phyloP scores from a whole-genome alignment of 2,113 vertebrate genomes.

The Misgurnus mizolepis region DNA sequence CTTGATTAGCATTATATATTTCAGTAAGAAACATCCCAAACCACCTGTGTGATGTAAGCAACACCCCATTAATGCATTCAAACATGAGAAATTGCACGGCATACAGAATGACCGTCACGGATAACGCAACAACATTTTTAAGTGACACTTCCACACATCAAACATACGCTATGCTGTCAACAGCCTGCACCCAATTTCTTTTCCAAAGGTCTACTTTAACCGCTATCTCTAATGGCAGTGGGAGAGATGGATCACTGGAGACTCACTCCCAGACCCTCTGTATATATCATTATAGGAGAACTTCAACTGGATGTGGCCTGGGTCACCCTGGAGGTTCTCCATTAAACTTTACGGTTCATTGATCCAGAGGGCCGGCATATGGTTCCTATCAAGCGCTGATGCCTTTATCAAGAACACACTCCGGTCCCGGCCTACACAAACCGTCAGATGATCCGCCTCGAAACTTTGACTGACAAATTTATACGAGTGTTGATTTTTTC shows the following conservation, averaged over 20 bases:
- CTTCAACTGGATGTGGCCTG: conserved; percentile 53
- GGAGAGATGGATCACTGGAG: conserved; percentile 37
- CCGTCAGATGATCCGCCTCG: conserved; percentile 48
- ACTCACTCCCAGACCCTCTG: conserved; percentile 39
- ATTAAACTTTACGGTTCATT: conserved; percentile 59
- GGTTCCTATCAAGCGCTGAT: conserved; percentile 52
- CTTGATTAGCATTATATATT: neutral
- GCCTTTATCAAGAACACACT: conserved; percentile 53
- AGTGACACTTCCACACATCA: conserved; percentile 40
- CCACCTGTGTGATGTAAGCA: conserved; percentile 16
- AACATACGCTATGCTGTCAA: neutral
- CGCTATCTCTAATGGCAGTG: conserved; percentile 28
- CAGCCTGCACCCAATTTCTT: conserved; percentile 21
- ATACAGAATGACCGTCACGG: conserved; percentile 5
- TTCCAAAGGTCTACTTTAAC: conserved; percentile 24
- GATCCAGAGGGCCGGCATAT: conserved; percentile 55
- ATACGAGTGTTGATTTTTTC: conserved; percentile 52
- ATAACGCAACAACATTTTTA: conserved; percentile 42
- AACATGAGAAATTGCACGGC: neutral
- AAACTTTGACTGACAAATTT: conserved; percentile 58
- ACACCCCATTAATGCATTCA: neutral
- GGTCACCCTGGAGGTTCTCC: conserved; percentile 53
- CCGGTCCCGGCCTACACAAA: conserved; percentile 40
- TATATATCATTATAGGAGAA: conserved; percentile 52
- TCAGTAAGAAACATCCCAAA: conserved; percentile 6